phyloP scores from a whole-genome alignment of 2,797 vertebrate genomes.

The Sus cebifrons region DNA sequence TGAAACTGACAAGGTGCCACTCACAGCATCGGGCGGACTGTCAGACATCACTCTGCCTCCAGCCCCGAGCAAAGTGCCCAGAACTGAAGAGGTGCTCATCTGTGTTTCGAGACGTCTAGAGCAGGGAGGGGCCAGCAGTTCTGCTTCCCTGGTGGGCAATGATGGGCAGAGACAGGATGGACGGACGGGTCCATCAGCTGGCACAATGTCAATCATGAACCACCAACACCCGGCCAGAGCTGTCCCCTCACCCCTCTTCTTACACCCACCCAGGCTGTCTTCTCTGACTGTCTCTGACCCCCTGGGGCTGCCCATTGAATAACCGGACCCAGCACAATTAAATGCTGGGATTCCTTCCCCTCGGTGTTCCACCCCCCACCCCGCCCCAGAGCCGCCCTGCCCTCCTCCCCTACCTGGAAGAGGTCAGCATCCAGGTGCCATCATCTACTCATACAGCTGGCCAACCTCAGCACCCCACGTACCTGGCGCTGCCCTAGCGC shows the following conservation, averaged over 20 bases:
- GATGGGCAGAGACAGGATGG: not conserved
- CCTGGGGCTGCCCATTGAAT: not conserved
- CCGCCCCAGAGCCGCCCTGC: not conserved
- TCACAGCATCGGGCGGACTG: not conserved
- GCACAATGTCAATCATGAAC: accelerated
- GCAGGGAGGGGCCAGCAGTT: accelerated
- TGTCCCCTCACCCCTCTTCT: not conserved
- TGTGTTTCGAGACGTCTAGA: not conserved
- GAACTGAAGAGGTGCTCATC: not conserved
- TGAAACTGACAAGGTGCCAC: not conserved
- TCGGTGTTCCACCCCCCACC: accelerated
- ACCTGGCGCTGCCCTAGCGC: not conserved
- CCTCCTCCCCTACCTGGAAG: too few relatives aligned
- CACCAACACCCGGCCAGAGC: not conserved
- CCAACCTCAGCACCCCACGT: not conserved
- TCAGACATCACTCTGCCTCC: not conserved
- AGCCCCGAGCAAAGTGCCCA: accelerated
- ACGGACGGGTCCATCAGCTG: not conserved
- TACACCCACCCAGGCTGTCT: not conserved
- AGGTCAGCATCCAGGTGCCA: not conserved
- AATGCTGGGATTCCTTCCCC: not conserved
- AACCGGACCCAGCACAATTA: not conserved
- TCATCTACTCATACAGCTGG: accelerated
- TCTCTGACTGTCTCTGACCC: not conserved
- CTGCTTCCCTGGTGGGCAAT: not conserved